Percentiles rank a stretch among this genome's conserved stretches.
Conservation (phyloP, 1,140 invertebrate species). For the Formica exsecta region DNA sequence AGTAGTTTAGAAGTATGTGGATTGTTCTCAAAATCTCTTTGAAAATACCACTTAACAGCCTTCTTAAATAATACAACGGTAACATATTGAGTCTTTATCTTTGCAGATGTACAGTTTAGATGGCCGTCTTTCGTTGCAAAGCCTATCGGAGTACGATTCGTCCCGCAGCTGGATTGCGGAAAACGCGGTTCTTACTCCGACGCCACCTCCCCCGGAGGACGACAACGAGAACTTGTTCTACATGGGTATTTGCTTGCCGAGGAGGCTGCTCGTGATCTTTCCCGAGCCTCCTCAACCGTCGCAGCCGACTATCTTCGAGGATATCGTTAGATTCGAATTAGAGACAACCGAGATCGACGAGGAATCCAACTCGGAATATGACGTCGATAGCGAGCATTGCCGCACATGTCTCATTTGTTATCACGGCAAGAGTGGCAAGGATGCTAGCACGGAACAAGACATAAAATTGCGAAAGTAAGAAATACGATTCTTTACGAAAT, state of each 20-base stretch:
- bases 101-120: conserved; percentile 85
- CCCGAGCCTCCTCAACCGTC: conserved; percentile 85
- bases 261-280: conserved; percentile 90
- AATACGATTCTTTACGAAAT: background rate
- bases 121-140: conserved; percentile 83
- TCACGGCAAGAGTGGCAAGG: conserved; percentile 71
- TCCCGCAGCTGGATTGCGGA: conserved; percentile 83
- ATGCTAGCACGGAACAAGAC: conserved; percentile 74
- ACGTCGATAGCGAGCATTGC: conserved; percentile 78
- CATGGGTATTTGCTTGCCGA: conserved; percentile 93
- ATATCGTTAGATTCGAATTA: conserved; percentile 70
- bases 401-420: conserved; percentile 82
- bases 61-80: background rate
- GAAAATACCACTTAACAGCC: background rate
- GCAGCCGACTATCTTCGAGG: conserved; percentile 75
- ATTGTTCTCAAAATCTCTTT: conserved; percentile 15
- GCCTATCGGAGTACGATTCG: conserved; percentile 84
- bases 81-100: conserved; percentile 5
- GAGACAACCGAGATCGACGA: conserved; percentile 82
- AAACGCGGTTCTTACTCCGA: conserved; percentile 73
- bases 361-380: conserved; percentile 79
- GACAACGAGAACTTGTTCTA: conserved; percentile 87
- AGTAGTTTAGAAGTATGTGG: conserved; percentile 83
- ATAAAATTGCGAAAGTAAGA: conserved; percentile 80
- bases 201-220: conserved; percentile 77